Evolutionary conservation across 2,888 invertebrate genomes (phyloP).

Genomic region (Dyspetes luteomarginatus): DNA sequence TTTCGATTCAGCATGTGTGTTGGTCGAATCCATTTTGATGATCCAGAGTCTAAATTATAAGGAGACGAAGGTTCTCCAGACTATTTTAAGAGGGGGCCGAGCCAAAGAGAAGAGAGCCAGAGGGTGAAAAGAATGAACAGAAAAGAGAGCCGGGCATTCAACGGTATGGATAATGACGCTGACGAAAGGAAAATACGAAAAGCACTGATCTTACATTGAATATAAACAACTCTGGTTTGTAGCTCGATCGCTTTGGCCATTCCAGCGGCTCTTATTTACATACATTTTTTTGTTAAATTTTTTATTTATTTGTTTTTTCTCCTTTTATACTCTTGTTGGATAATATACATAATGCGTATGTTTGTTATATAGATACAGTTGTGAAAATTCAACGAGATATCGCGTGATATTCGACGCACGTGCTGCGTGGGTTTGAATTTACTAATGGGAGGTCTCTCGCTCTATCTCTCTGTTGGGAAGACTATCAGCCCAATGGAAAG

Average conservation of each 20-base stretch:
- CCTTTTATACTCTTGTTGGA: neutral
- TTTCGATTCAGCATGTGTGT: conserved; percentile 5
- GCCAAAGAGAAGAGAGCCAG: conserved; percentile 15
- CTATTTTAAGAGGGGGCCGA: neutral
- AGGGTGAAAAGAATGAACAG: conserved; percentile 28
- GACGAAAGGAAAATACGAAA: conserved; percentile 27
- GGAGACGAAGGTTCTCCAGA: neutral
- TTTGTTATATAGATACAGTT: neutral
- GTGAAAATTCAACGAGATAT: conserved; percentile 16
- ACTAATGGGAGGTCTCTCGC: conserved; percentile 33
- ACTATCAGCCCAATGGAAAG: neutral
- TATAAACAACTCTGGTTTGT: neutral
- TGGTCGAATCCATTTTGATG: conserved; percentile 52
- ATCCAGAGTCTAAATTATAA: conserved; percentile 40
- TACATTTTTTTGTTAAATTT: neutral
- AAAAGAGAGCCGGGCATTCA: conserved; percentile 36
- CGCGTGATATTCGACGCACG: conserved; percentile 58
- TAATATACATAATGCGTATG: neutral
- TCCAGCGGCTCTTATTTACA: too few relatives aligned
- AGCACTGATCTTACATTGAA: neutral
- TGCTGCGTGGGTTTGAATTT: conserved; percentile 53
- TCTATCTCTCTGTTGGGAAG: neutral
- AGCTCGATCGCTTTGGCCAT: too few relatives aligned
- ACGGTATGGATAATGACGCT: conserved; percentile 47
- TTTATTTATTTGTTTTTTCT: neutral